Conservation (phyloP, 2,113 vertebrate species). For the Rhabdomys dilectus region DNA sequence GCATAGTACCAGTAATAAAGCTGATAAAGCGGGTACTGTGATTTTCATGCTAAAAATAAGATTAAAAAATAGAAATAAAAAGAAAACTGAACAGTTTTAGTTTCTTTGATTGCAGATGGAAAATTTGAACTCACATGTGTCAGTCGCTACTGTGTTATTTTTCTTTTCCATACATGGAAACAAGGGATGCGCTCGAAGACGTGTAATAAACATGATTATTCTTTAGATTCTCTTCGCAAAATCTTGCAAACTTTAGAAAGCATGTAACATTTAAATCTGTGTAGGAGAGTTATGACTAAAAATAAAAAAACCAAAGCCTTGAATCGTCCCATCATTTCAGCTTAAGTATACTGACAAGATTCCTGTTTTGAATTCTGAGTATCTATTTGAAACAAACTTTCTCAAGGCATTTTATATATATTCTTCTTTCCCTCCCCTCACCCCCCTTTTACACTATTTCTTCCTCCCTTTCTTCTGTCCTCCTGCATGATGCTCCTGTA, state of each 20-base stretch:
- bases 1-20: not conserved
- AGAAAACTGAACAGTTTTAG: not conserved
- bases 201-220: not conserved
- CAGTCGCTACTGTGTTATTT: not conserved
- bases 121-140: not conserved
- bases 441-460: fast-evolving
- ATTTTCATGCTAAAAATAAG: not conserved
- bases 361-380: not conserved
- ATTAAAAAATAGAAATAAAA: not conserved
- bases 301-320: not conserved
- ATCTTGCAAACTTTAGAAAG: not conserved
- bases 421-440: not conserved
- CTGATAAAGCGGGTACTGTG: constrained; percentile 1
- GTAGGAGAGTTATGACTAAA: not conserved
- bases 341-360: not conserved
- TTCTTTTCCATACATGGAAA: not conserved
- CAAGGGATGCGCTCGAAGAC: not conserved
- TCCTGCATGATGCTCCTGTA: not conserved
- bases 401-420: not conserved
- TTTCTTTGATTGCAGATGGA: not conserved
- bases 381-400: not conserved
- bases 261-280: not conserved
- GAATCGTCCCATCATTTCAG: not conserved
- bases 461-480: fast-evolving
- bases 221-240: constrained; percentile 22